phyloP scores from a whole-genome alignment of 2,888 invertebrate genomes.

The Frankliniella intonsa region DNA sequence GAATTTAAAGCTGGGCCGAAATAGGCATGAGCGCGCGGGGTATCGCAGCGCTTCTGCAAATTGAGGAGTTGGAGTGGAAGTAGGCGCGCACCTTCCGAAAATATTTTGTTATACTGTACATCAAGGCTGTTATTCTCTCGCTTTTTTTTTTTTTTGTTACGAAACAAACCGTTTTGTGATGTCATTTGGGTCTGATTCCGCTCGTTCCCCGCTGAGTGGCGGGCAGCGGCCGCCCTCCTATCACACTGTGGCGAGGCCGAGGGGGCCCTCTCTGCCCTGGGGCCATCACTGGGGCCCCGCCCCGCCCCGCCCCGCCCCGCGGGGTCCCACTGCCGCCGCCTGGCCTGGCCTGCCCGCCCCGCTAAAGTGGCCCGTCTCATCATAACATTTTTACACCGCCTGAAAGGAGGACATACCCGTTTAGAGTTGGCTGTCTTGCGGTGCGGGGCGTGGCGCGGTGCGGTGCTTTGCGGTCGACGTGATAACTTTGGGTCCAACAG shows the following conservation, averaged over 20 bases:
- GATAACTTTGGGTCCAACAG: not conserved
- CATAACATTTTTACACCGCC: slow-evolving; percentile 20
- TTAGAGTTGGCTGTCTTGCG: not conserved
- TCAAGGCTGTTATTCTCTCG: no score
- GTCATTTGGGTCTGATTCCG: no score
- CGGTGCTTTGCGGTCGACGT: not conserved
- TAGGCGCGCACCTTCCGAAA: no score
- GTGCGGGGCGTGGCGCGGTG: not conserved
- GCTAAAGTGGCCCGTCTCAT: slow-evolving; percentile 7
- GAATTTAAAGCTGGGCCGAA: no score
- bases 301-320: not conserved
- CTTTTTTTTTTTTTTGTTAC: no score
- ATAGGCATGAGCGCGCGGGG: no score
- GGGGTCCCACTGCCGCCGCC: not conserved
- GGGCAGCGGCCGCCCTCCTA: not conserved
- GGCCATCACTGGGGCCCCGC: not conserved
- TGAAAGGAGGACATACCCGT: slow-evolving; percentile 9
- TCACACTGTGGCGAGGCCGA: not conserved
- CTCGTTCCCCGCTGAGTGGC: not conserved
- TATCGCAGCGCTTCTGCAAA: no score
- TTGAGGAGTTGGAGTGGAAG: no score
- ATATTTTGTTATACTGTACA: no score
- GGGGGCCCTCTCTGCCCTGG: not conserved
- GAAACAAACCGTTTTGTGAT: no score
- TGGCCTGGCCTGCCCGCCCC: not conserved